These are phyloP conservation scores for Labeo rohita DNA, from an alignment of 2,113 vertebrate species.

Conservation along the genomic window DNA sequence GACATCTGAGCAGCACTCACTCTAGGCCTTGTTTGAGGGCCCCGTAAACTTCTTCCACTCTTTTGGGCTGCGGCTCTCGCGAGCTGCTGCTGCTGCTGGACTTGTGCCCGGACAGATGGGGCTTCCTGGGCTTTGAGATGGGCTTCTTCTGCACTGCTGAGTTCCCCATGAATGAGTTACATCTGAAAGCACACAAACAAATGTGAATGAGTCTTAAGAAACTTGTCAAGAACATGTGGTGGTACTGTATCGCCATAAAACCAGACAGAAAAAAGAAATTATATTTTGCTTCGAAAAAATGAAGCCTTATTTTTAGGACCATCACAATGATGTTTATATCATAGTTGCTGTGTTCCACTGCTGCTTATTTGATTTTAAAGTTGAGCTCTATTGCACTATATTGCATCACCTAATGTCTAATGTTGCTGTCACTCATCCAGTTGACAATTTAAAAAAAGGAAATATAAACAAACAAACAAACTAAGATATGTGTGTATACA, in stretches of 20 bases:
- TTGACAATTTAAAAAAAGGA: not conserved
- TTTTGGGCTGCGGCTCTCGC: conserved; percentile 91
- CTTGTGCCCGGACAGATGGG: conserved; percentile 89
- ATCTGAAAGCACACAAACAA: conserved; percentile 75
- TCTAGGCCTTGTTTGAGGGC: conserved; percentile 91
- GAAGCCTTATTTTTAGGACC: not conserved
- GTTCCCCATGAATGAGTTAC: conserved; percentile 98
- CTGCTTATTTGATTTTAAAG: not conserved
- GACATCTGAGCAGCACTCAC: conserved; percentile 77
- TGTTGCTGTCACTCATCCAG: not conserved
- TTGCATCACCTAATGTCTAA: not conserved
- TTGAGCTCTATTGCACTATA: not conserved
- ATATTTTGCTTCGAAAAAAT: not conserved
- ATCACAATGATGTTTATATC: not conserved
- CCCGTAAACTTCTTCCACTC: conserved; percentile 91
- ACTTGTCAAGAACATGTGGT: not conserved
- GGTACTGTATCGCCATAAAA: not conserved
- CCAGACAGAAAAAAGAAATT: not conserved
- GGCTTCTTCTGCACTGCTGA: conserved; percentile 89
- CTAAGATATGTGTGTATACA: too few relatives aligned
- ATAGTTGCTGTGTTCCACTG: not conserved
- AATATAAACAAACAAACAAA: too few relatives aligned
- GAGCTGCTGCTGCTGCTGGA: conserved; percentile 76
- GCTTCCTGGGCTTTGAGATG: conserved; percentile 92
- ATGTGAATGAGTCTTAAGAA: not conserved